These are phyloP conservation scores for Macrotrachela quadricornifera DNA, from an alignment of 1,140 invertebrate species.

Conservation along the genomic window DNA sequence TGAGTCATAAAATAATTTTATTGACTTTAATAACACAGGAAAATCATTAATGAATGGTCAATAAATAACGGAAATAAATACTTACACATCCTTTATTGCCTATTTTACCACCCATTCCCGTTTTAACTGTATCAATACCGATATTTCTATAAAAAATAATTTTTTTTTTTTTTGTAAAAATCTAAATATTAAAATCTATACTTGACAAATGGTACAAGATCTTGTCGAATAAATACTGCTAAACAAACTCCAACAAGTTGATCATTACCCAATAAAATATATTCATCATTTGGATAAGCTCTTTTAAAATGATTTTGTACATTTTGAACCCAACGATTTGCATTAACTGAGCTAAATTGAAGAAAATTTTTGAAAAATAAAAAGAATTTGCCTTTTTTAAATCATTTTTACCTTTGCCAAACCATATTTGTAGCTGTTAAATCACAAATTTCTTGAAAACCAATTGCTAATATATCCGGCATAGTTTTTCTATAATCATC, in stretches of 20 bases:
- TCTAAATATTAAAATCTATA: too few species aligned
- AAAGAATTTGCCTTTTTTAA: too few species aligned
- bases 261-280: slow-evolving; percentile 73
- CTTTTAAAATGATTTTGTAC: too few species aligned
- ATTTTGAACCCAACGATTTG: too few species aligned
- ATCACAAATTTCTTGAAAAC: slow-evolving; percentile 98
- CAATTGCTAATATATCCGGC: slow-evolving; percentile 80
- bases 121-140: slow-evolving; percentile 81
- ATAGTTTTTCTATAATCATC: slow-evolving; percentile 33
- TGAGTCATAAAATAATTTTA: too few species aligned
- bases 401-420: too few species aligned
- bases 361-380: too few species aligned
- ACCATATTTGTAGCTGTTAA: slow-evolving; percentile 94
- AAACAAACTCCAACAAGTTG: slow-evolving; percentile 94
- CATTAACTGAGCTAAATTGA: too few species aligned
- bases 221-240: slow-evolving; percentile 70
- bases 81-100: slow-evolving; percentile 65
- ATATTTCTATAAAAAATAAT: slow-evolving; percentile 41
- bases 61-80: too few species aligned
- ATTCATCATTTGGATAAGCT: slow-evolving; percentile 31
- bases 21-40: too few species aligned
- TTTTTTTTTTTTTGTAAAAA: slow-evolving; percentile 20
- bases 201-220: slow-evolving; percentile 16
- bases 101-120: slow-evolving; percentile 74
- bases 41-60: too few species aligned